Evolutionary conservation across 2,113 vertebrate species (phyloP).

Genomic region (Chinchilla lanigera): DNA sequence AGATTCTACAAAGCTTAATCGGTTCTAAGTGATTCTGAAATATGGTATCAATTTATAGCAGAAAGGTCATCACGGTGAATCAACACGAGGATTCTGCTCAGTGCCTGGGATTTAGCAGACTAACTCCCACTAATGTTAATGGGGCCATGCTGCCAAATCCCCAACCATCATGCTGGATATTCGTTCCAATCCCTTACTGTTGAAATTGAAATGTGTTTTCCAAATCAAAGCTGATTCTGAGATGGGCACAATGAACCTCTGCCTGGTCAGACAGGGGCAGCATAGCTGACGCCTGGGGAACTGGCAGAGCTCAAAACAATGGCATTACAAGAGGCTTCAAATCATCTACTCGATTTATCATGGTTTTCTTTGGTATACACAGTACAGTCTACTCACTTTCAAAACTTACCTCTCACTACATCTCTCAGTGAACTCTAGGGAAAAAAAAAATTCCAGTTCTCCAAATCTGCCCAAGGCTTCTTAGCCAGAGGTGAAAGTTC

Average conservation of each 20-base stretch:
- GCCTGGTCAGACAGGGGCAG: background rate
- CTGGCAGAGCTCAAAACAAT: background rate
- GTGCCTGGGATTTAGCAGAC: conserved; percentile 73
- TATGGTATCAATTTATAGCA: conserved; percentile 82
- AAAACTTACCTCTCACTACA: background rate
- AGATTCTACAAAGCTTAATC: conserved; percentile 80
- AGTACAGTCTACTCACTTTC: background rate
- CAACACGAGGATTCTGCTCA: conserved; percentile 79
- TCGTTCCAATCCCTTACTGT: conserved; percentile 68
- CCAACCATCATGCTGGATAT: conserved; percentile 71
- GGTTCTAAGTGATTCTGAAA: conserved; percentile 82
- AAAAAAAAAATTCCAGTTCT: background rate
- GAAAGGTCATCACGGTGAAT: conserved; percentile 77
- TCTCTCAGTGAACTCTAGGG: background rate
- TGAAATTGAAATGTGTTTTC: conserved; percentile 67
- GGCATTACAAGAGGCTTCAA: background rate
- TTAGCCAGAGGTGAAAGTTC: background rate
- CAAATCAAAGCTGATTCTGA: conserved; percentile 60
- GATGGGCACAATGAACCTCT: background rate
- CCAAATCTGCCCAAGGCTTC: background rate
- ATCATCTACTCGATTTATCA: background rate
- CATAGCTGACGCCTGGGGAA: background rate
- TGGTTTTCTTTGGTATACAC: background rate
- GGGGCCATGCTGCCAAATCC: conserved; percentile 75
- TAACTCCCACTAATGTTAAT: conserved; percentile 76